A percentile compares a stretch with the other conserved stretches of the same genome.
Conservation (phyloP, 1,140 invertebrate genomes). For the Temnothorax nylanderi region DNA sequence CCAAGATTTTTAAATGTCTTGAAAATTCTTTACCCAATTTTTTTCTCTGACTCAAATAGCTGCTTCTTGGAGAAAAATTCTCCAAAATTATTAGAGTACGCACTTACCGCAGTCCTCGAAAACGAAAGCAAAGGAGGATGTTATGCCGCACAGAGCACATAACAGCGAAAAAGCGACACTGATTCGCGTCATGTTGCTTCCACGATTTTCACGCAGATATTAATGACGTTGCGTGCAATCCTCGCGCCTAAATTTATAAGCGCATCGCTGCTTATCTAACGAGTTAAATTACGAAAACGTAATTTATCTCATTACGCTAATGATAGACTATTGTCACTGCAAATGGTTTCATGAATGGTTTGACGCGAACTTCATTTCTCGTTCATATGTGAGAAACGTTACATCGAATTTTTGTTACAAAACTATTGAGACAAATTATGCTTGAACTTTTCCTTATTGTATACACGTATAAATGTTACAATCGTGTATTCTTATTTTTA, state of each 20-base stretch:
- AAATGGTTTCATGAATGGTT: neutral
- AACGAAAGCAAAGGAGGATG: constrained; percentile 28
- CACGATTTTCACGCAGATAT: constrained; percentile 26
- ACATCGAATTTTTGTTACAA: too few relatives aligned
- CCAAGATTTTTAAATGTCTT: too few relatives aligned
- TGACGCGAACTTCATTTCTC: neutral
- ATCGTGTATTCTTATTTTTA: too few relatives aligned
- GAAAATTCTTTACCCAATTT: too few relatives aligned
- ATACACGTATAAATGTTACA: too few relatives aligned
- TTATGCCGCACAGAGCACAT: constrained; percentile 27
- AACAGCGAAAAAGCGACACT: constrained; percentile 1
- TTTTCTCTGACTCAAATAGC: too few relatives aligned
- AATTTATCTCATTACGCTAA: constrained; percentile 16
- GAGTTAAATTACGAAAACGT: neutral
- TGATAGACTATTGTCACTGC: neutral
- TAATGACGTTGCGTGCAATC: constrained; percentile 16
- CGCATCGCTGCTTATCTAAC: constrained; percentile 23
- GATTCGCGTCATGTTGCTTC: constrained; percentile 56
- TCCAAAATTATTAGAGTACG: constrained; percentile 9
- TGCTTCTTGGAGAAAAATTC: neutral
- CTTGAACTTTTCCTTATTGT: too few relatives aligned
- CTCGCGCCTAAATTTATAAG: constrained; percentile 41
- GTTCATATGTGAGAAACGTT: neutral
- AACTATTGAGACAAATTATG: too few relatives aligned
- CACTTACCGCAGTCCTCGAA: constrained; percentile 73